Evolutionary conservation across 2,888 invertebrate species (phyloP), one percentile per base, ranked within the genome.

Genomic region (Frankliniella intonsa): DNA sequence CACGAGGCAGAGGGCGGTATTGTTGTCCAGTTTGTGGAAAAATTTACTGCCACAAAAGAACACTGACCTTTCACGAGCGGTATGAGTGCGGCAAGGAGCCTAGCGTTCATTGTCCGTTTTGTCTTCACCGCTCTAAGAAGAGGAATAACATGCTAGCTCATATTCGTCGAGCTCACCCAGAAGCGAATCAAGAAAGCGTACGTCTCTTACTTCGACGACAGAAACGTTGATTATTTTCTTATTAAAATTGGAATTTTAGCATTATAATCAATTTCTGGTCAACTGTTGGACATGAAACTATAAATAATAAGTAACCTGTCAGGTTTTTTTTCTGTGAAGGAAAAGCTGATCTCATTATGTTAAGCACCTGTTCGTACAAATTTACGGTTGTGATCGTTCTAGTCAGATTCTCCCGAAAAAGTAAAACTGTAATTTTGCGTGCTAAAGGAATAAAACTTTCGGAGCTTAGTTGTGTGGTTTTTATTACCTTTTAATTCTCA

Each of bases 51-150:
- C 86, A 88, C 84, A 87, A 88, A 84, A 87, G 88, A 82, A 88
- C 88, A 10, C 85, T 89, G 80, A 87, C 87, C 85, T 88, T 88
- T 0, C 89, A 89, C 84, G 86, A 87, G 86, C 88, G 88, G 83
- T 88, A 88, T 84, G 89, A 89, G 83, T 89, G 89, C 84, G 88
- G 88, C 50, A 87, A 88, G 82, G 87, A 87, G 84, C 88, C 89
- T 3, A 86, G 88, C 81, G 89, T 89, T 84, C 87, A 87, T 85
- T 89, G 89, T 84, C 88, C 88, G 82, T 87, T 87, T 82, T 89
- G 89, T 85, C 62, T 81, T 27, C 80, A 81, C 51, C 84, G 83
- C 51, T 83, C 85, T 19, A 86, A 85, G 83, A 84, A 84, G 49
- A 85, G 85, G 81, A 84, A 84, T 2, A 84, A 85, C 50, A 82